Percentiles rank a stretch among this genome's conserved stretches.
phyloP scores from a whole-genome alignment of 2,888 invertebrate genomes.

The Plebejus argus region DNA sequence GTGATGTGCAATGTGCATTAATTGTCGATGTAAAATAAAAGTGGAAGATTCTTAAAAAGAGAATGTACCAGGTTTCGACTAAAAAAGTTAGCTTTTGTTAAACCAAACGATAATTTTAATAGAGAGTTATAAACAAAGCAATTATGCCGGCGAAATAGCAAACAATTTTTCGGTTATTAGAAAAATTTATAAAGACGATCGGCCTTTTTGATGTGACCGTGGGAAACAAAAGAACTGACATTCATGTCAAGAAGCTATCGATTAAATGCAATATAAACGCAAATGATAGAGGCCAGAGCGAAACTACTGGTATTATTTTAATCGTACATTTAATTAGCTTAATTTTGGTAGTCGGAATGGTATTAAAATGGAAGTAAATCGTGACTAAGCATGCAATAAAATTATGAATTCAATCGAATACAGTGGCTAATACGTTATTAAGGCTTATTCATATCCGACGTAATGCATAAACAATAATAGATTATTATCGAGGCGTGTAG shows the following conservation, averaged over 20 bases:
- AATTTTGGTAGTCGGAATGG: slow-evolving; percentile 42
- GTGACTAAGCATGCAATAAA: slow-evolving; percentile 66
- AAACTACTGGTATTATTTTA: slow-evolving; percentile 36
- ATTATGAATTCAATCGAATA: slow-evolving; percentile 58
- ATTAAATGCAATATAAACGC: slow-evolving; percentile 25
- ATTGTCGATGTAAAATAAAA: neutral
- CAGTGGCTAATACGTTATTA: slow-evolving; percentile 62
- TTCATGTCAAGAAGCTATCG: slow-evolving; percentile 25
- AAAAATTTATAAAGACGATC: slow-evolving; percentile 36
- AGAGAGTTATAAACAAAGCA: slow-evolving; percentile 32
- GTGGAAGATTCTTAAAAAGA: neutral
- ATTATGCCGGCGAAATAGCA: slow-evolving; percentile 35
- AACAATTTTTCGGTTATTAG: slow-evolving; percentile 41
- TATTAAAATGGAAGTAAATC: slow-evolving; percentile 57
- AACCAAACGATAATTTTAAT: neutral
- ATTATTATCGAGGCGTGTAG: slow-evolving; percentile 44
- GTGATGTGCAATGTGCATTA: neutral
- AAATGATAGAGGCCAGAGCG: slow-evolving; percentile 28
- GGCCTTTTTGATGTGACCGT: slow-evolving; percentile 34
- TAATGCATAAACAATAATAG: slow-evolving; percentile 48
- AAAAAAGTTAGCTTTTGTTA: neutral
- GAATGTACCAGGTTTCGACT: neutral
- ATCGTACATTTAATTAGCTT: slow-evolving; percentile 37
- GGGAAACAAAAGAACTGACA: slow-evolving; percentile 31
- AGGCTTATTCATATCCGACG: slow-evolving; percentile 55